Conservation (phyloP, 2,797 vertebrate genomes). For the Sciurus carolinensis region DNA sequence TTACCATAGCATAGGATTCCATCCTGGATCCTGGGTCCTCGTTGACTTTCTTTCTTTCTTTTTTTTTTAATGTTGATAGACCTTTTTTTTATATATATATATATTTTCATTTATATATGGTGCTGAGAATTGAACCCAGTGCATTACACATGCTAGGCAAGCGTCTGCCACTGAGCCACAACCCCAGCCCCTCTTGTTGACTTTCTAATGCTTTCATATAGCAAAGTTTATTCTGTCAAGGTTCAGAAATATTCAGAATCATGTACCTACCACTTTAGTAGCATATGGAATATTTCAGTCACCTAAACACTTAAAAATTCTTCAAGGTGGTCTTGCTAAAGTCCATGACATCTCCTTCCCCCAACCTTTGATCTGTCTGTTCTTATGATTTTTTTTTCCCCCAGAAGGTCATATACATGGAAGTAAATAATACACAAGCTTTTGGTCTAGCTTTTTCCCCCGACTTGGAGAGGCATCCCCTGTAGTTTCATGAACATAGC, state of each 20-base stretch:
- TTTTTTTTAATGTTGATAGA: no score
- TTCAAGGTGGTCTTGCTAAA: neutral
- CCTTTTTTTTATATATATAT: no score
- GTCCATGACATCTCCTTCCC: neutral
- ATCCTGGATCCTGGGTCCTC: neutral
- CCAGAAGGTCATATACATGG: neutral
- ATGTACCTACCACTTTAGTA: neutral
- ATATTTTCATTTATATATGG: no score
- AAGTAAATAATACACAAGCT: neutral
- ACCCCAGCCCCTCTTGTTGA: neutral
- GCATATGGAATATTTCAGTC: neutral
- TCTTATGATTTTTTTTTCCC: no score
- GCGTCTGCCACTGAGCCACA: no score
- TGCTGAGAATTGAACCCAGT: no score
- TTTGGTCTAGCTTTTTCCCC: neutral
- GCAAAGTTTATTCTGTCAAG: neutral
- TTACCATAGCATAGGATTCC: neutral
- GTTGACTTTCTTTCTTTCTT: neutral
- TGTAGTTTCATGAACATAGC: neutral
- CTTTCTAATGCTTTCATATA: neutral
- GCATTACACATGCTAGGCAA: no score
- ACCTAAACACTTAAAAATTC: neutral
- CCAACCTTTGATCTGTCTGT: neutral
- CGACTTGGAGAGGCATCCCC: neutral
- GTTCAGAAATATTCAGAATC: neutral